Evolutionary conservation across 2,113 vertebrate species (phyloP).

Genomic region (Zootoca vivipara): DNA sequence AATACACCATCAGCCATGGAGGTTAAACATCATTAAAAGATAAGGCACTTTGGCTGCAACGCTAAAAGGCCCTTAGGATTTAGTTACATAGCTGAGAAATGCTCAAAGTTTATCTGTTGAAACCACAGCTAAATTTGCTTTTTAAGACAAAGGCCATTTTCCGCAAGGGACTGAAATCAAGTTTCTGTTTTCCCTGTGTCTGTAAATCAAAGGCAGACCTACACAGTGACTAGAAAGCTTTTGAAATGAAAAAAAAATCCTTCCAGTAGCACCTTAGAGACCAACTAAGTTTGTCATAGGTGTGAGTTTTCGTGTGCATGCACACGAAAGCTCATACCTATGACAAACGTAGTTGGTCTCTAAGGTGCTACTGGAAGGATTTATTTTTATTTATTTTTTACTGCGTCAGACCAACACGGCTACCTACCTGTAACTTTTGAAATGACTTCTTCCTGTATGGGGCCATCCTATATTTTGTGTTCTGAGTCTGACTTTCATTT

Average conservation of each 20-base stretch:
- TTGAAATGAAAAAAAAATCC: too few species aligned
- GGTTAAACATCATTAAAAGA: too few species aligned
- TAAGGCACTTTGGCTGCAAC: background rate
- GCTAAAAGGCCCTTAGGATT: background rate
- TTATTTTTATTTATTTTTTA: too few species aligned
- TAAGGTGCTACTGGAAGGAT: too few species aligned
- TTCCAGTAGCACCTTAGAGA: too few species aligned
- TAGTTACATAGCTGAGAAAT: background rate
- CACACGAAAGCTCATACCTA: too few species aligned
- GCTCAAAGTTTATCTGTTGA: background rate
- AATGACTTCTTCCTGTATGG: background rate
- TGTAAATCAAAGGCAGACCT: background rate
- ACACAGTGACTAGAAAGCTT: background rate
- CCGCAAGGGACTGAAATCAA: background rate
- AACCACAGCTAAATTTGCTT: background rate
- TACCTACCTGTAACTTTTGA: too few species aligned
- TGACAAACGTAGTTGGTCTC: too few species aligned
- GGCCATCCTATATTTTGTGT: background rate
- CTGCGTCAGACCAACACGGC: too few species aligned
- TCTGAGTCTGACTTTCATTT: background rate
- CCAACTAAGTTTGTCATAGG: too few species aligned
- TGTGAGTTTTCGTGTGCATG: too few species aligned
- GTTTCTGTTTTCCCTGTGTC: background rate
- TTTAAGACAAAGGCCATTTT: background rate
- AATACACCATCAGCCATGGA: too few species aligned